Evolutionary conservation across 2,797 vertebrate species (phyloP).

Genomic region (Spondyliosoma cantharus): DNA sequence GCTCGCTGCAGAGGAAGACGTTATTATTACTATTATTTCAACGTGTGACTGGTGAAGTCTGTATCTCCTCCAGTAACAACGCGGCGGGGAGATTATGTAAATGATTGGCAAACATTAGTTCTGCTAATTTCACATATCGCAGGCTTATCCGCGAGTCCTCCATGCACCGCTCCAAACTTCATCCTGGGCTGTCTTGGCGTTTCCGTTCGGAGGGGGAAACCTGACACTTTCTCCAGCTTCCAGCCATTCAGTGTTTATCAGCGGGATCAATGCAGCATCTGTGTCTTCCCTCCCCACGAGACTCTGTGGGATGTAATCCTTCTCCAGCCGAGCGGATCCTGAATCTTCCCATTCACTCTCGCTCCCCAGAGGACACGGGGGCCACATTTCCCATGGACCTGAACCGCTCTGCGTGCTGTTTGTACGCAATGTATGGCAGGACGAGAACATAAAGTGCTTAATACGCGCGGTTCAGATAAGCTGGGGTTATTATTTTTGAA

Average conservation of each 20-base stretch:
- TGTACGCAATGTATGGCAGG: slow-evolving; percentile 39
- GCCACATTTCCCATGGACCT: slow-evolving; percentile 75
- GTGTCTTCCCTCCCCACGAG: slow-evolving; percentile 72
- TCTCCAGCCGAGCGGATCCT: slow-evolving; percentile 75
- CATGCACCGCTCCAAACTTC: slow-evolving; percentile 41
- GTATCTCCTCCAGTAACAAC: slow-evolving; percentile 36
- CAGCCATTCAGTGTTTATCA: slow-evolving; percentile 77
- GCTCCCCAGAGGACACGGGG: slow-evolving; percentile 62
- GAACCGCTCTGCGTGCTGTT: slow-evolving; percentile 59
- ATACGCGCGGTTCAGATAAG: slow-evolving; percentile 15
- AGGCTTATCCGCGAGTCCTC: slow-evolving; percentile 44
- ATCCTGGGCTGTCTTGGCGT: slow-evolving; percentile 54
- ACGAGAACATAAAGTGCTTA: slow-evolving; percentile 25
- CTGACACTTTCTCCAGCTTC: slow-evolving; percentile 72
- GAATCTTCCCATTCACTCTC: slow-evolving; percentile 76
- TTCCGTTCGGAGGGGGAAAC: slow-evolving; percentile 71
- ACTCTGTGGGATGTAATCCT: slow-evolving; percentile 77
- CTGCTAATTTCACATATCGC: slow-evolving; percentile 46
- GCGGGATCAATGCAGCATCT: slow-evolving; percentile 82
- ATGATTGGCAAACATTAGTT: slow-evolving; percentile 50
- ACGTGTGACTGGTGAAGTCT: slow-evolving; percentile 29
- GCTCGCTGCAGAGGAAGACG: slow-evolving; percentile 21
- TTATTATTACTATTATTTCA: background rate
- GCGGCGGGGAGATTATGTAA: slow-evolving; percentile 19
- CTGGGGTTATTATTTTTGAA: background rate